phyloP scores from a whole-genome alignment of 2,113 vertebrate species.

The Phaetusa simplex region DNA sequence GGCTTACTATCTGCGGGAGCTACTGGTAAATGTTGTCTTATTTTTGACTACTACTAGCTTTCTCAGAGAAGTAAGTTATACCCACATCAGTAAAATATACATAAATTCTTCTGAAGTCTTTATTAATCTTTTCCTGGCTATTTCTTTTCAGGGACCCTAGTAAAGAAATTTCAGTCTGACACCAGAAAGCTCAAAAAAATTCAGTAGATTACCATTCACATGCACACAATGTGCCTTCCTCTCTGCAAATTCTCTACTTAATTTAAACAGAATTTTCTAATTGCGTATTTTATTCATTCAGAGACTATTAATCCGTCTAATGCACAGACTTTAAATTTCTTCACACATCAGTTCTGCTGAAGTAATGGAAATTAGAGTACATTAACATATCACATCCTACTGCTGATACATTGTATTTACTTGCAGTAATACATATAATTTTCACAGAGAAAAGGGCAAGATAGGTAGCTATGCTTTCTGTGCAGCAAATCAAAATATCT shows the following conservation, averaged over 20 bases:
- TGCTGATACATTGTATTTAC: slow-evolving; percentile 38
- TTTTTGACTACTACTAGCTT: neutral
- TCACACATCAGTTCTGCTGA: slow-evolving; percentile 65
- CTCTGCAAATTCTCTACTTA: neutral
- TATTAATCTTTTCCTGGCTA: neutral
- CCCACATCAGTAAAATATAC: neutral
- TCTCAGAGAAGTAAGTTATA: neutral
- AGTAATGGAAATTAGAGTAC: slow-evolving; percentile 65
- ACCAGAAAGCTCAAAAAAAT: neutral
- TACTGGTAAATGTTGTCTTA: neutral
- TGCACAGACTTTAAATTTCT: slow-evolving; percentile 59
- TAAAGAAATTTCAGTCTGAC: neutral
- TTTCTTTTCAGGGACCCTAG: neutral
- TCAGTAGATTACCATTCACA: neutral
- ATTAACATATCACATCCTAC: slow-evolving; percentile 48
- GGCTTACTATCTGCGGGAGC: neutral
- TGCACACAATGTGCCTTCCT: neutral
- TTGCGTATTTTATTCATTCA: slow-evolving; percentile 31
- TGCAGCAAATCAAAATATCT: neutral
- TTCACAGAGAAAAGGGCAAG: neutral
- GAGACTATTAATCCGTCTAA: slow-evolving; percentile 58
- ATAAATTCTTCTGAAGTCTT: neutral
- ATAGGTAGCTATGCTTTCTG: neutral
- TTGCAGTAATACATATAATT: neutral
- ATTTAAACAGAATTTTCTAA: slow-evolving; percentile 47